These are phyloP conservation scores for Redunca redunca DNA, from an alignment of 2,113 vertebrate genomes.

Conservation along the genomic window DNA sequence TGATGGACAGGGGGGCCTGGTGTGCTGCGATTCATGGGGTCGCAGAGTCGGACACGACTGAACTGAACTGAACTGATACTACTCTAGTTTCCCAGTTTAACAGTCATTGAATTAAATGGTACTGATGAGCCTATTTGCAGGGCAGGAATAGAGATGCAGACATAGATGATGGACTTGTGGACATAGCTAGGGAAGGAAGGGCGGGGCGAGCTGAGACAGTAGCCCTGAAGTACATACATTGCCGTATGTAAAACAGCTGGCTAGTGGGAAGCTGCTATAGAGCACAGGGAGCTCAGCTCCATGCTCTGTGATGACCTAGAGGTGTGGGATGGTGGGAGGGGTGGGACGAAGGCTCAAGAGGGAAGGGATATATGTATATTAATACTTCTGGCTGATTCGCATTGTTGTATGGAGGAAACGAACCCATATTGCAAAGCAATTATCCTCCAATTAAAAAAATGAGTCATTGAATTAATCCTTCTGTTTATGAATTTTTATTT, in stretches of 20 bases:
- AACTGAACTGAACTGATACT: background rate
- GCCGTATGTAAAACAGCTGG: background rate
- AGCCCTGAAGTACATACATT: background rate
- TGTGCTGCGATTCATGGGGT: accelerated
- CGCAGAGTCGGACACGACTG: no score
- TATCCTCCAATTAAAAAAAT: background rate
- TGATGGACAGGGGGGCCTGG: no score
- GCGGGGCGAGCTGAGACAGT: background rate
- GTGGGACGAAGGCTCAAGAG: background rate
- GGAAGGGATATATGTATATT: background rate
- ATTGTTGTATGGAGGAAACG: background rate
- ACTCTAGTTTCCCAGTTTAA: background rate
- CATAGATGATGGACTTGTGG: background rate
- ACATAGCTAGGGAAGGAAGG: background rate
- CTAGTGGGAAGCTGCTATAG: background rate
- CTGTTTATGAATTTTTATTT: background rate
- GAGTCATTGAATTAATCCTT: background rate
- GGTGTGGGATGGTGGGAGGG: background rate
- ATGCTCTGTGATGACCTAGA: background rate
- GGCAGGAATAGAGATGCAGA: background rate
- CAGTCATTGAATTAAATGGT: background rate
- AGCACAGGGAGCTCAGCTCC: background rate
- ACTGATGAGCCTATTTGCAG: background rate
- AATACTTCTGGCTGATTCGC: background rate
- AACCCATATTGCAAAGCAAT: background rate